phyloP scores from a whole-genome alignment of 2,888 invertebrate species.

The Trissolcus japonicus region DNA sequence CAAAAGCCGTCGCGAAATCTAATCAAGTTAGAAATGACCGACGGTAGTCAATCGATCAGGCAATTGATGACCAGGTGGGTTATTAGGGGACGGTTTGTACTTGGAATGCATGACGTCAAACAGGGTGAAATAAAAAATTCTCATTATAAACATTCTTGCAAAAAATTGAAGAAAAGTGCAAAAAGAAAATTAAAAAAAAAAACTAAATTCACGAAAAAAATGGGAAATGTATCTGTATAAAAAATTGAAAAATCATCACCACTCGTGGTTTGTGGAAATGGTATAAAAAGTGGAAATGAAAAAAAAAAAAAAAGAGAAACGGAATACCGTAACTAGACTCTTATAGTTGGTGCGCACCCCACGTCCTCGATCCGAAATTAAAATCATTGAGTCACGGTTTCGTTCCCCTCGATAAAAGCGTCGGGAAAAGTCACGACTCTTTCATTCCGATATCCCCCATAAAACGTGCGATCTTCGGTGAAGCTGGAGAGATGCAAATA shows the following conservation, averaged over 20 bases:
- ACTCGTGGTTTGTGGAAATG: too few relatives aligned
- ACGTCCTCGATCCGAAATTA: slow-evolving; percentile 36
- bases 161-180: too few relatives aligned
- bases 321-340: slow-evolving; percentile 18
- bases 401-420: slow-evolving; percentile 34
- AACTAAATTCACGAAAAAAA: too few relatives aligned
- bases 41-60: slow-evolving; percentile 50
- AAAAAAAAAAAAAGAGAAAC: slow-evolving; percentile 3
- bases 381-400: slow-evolving; percentile 24
- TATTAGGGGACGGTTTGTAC: slow-evolving; percentile 39
- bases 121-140: too few relatives aligned
- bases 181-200: too few relatives aligned
- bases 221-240: too few relatives aligned
- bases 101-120: not conserved
- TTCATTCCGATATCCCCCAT: slow-evolving; percentile 31
- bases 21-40: slow-evolving; percentile 52
- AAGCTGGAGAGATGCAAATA: slow-evolving; percentile 9
- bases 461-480: slow-evolving; percentile 26
- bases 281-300: not conserved
- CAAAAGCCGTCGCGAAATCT: slow-evolving; percentile 45
- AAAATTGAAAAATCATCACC: too few relatives aligned
- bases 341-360: slow-evolving; percentile 11
- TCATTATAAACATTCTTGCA: too few relatives aligned
- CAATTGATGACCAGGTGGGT: slow-evolving; percentile 49
- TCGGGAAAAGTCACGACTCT: slow-evolving; percentile 36